These are phyloP conservation scores for Ceratina australensis DNA, from an alignment of 1,140 invertebrate genomes.

Conservation along the genomic window DNA sequence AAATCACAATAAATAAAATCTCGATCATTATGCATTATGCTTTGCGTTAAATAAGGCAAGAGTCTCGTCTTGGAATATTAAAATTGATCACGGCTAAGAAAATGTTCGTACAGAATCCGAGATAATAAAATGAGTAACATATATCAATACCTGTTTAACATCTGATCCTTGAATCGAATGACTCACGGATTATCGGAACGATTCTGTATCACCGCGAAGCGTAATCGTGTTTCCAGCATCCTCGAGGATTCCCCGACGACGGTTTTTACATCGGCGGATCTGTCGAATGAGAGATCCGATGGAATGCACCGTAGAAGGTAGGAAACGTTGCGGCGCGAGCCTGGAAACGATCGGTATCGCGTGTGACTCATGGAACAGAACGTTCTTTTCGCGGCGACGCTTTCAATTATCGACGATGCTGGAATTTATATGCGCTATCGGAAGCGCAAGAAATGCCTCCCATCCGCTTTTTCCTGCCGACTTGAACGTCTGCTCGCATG, in stretches of 20 bases:
- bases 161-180: too few relatives aligned
- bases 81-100: too few relatives aligned
- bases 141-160: too few relatives aligned
- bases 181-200: too few relatives aligned
- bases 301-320: slow-evolving; percentile 36
- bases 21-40: too few relatives aligned
- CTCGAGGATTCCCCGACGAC: neutral
- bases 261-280: slow-evolving; percentile 6
- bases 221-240: slow-evolving; percentile 36
- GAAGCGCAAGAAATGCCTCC: too few relatives aligned
- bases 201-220: neutral
- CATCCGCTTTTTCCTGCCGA: neutral
- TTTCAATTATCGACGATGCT: slow-evolving; percentile 45
- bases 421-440: slow-evolving; percentile 28
- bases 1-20: too few relatives aligned
- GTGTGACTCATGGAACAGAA: slow-evolving; percentile 28
- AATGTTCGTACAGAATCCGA: too few relatives aligned
- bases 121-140: too few relatives aligned
- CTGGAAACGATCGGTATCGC: slow-evolving; percentile 38
- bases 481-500: neutral
- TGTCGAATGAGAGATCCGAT: slow-evolving; percentile 17
- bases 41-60: too few relatives aligned
- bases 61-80: too few relatives aligned
- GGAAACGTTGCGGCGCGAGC: slow-evolving; percentile 2
- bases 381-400: slow-evolving; percentile 42